Evolutionary conservation across 2,113 vertebrate genomes (phyloP), one percentile per base, ranked within the genome.

Genomic region (Rostratula benghalensis): DNA sequence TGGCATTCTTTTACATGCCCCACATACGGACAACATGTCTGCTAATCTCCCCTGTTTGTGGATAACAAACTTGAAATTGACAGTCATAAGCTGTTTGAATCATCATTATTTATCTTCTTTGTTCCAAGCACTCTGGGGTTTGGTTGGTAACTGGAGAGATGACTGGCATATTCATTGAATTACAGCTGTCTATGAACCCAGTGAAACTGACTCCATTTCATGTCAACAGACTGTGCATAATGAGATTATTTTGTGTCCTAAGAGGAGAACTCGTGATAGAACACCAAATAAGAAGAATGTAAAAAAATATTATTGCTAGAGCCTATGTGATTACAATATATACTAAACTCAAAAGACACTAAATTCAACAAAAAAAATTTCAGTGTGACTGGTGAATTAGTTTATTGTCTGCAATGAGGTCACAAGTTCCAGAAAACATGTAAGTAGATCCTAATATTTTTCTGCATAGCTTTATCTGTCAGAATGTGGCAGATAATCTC

Each of bases 321-420:
- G 3, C 33, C 2, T 46, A 16, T 77, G 31, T 0, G 0, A 5
- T 46, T 30, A 35, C 51, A 75, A 45, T 15, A 28, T 24, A 28
- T 30, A 12, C 21, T 59, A 59, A 83, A 88, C 48, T 65, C 7
- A 74, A 89, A 80, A 74, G 6, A 43, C 43, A 31, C 8, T 13
- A 80, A 69, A 90, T 74, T 70, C 22, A 78, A 59, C 11, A 23
- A 19, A 43, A 48, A 71, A 76, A 45, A 10, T 22, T 46, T 89
- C 25, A 51, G 9, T 23, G 51, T 60, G 25, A 54, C 23, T 46
- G 12, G 9, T 89, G 45, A 64, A 50, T n/a, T 60, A 73, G 7
- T 61, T 91, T 83, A 2, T 11, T 89, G 17, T 67, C 41, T 93
- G 20, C 60, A 77, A 79, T 4, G 7, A 79, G 77, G 39, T 82